Evolutionary conservation across 2,888 invertebrate species (phyloP).

Genomic region (Halictus quadricinctus): DNA sequence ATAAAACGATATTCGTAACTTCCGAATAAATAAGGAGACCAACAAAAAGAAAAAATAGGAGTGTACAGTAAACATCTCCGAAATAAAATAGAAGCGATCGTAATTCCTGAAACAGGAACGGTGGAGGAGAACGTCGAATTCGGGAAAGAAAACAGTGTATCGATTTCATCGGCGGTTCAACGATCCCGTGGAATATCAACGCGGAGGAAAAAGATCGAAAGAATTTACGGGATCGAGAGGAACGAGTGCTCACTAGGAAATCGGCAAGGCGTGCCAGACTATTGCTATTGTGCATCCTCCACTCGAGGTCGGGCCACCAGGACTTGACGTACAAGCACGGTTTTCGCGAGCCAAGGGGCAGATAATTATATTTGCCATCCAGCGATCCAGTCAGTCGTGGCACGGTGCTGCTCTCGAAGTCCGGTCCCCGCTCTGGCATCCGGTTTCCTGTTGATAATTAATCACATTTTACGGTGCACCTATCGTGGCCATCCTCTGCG

Average conservation of each 20-base stretch:
- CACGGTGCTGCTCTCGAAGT: conserved; percentile 79
- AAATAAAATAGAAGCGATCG: neutral
- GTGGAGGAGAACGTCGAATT: neutral
- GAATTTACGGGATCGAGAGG: neutral
- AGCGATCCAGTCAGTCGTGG: conserved; percentile 82
- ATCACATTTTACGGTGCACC: conserved; percentile 32
- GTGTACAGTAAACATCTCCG: neutral
- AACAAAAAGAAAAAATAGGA: neutral
- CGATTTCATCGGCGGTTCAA: neutral
- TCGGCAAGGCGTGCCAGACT: conserved; percentile 85
- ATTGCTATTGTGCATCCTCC: conserved; percentile 88
- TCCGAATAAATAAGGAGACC: no score
- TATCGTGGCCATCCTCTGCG: neutral
- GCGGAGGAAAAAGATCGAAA: neutral
- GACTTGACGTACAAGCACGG: conserved; percentile 87
- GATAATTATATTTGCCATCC: conserved; percentile 82
- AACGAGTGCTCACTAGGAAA: conserved; percentile 84
- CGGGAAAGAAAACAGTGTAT: neutral
- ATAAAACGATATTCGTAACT: neutral
- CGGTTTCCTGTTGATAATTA: conserved; percentile 71
- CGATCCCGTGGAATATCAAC: neutral
- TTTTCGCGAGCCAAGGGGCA: conserved; percentile 84
- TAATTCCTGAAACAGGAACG: neutral
- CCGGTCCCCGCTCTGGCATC: conserved; percentile 58
- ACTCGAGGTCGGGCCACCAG: conserved; percentile 87